These are phyloP conservation scores for Parnassius glacialis DNA, from an alignment of 2,888 invertebrate species.

Conservation along the genomic window DNA sequence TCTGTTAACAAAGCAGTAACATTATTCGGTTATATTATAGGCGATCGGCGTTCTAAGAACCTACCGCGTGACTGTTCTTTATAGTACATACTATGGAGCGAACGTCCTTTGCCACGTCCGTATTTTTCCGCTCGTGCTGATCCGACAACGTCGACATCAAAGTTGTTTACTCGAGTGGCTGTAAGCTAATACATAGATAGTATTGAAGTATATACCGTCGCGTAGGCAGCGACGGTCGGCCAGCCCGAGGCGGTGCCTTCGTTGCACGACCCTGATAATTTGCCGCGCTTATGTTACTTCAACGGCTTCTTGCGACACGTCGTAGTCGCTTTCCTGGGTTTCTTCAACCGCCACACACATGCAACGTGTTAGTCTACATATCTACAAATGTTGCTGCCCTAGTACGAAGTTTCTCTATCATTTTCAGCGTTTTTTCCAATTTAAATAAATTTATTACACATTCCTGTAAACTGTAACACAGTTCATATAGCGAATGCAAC, in stretches of 20 bases:
- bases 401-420: conserved; percentile 22
- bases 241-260: conserved; percentile 59
- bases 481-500: no score
- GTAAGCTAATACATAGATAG: conserved; percentile 44
- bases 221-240: conserved; percentile 65
- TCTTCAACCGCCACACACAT: conserved; percentile 53
- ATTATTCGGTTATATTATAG: neutral
- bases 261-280: conserved; percentile 77
- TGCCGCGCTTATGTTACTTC: conserved; percentile 79
- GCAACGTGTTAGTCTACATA: conserved; percentile 33
- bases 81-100: conserved; percentile 42
- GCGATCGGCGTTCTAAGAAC: conserved; percentile 47
- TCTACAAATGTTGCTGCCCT: conserved; percentile 14
- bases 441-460: conserved; percentile 8
- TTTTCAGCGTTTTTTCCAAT: conserved; percentile 17
- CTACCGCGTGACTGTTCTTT: conserved; percentile 44
- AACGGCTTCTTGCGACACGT: conserved; percentile 77
- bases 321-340: conserved; percentile 64
- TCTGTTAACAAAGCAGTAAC: conserved; percentile 5
- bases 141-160: conserved; percentile 50
- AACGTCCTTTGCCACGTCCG: conserved; percentile 59
- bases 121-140: conserved; percentile 61
- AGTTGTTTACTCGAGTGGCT: conserved; percentile 54
- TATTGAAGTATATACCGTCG: conserved; percentile 36
- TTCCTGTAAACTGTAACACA: neutral